A percentile compares a stretch with the other conserved stretches of the same genome.
Evolutionary conservation across 2,113 vertebrate genomes (phyloP).

Genomic region (Saimiri boliviensis): DNA sequence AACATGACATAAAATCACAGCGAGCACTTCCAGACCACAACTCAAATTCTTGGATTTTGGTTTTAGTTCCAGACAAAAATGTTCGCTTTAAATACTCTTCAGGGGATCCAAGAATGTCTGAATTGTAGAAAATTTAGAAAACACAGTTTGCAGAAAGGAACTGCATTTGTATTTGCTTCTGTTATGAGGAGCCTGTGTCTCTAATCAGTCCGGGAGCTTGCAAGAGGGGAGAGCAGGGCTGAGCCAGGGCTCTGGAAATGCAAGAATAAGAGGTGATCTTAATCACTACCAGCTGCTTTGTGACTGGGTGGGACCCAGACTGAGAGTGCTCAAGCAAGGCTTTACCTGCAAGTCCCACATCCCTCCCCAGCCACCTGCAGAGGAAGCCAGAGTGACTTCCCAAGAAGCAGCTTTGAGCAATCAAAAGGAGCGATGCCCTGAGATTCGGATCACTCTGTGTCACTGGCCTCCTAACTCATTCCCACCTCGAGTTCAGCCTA

Average conservation of each 20-base stretch:
- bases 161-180: slow-evolving; percentile 28
- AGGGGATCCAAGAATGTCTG: slow-evolving; percentile 72
- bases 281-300: not conserved
- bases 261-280: not conserved
- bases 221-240: not conserved
- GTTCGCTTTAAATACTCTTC: slow-evolving; percentile 64
- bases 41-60: slow-evolving; percentile 42
- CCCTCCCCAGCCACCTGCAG: not conserved
- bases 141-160: slow-evolving; percentile 32
- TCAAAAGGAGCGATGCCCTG: slow-evolving; percentile 81
- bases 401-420: slow-evolving; percentile 70
- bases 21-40: slow-evolving; percentile 55
- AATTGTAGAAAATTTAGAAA: slow-evolving; percentile 53
- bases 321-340: slow-evolving; percentile 33
- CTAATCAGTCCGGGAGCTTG: not conserved
- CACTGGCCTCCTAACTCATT: slow-evolving; percentile 84
- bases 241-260: not conserved
- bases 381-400: slow-evolving; percentile 56
- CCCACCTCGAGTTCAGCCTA: slow-evolving; percentile 83
- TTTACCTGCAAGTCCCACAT: not conserved
- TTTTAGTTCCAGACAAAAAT: slow-evolving; percentile 61
- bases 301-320: not conserved
- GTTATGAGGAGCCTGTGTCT: not conserved
- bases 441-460: slow-evolving; percentile 88
- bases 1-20: slow-evolving; percentile 34